phyloP scores from a whole-genome alignment of 92 coral and sea anemone genomes.

The Zoanthus sansibaricus region DNA sequence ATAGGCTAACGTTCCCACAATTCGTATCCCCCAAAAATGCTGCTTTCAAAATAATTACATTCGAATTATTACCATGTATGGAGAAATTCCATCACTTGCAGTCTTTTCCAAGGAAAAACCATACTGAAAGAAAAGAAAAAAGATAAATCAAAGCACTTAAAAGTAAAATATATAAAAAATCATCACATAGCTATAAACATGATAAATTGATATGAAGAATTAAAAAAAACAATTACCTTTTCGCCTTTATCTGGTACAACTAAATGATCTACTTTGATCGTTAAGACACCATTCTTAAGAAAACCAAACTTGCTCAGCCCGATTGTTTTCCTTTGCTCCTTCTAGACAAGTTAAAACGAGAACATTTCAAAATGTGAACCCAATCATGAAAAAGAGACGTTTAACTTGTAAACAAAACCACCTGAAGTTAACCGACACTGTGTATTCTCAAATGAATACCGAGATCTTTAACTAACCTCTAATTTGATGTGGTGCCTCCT shows the following conservation, averaged over 20 bases:
- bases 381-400: neutral
- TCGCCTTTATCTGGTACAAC: slow-evolving; percentile 30
- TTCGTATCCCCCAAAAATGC: neutral
- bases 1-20: too few relatives aligned
- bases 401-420: neutral
- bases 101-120: slow-evolving; percentile 96
- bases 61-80: slow-evolving; percentile 82
- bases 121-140: slow-evolving; percentile 60
- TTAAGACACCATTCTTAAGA: slow-evolving; percentile 75
- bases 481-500: slow-evolving; percentile 55
- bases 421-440: neutral
- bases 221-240: neutral
- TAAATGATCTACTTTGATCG: slow-evolving; percentile 69
- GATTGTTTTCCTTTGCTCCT: slow-evolving; percentile 79
- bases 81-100: slow-evolving; percentile 95
- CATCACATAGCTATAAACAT: neutral
- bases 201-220: neutral
- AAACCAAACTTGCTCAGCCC: slow-evolving; percentile 91
- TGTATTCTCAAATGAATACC: neutral
- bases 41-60: neutral
- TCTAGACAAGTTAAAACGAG: slow-evolving; percentile 55
- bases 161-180: neutral
- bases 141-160: neutral
- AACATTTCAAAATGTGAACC: slow-evolving; percentile 1
- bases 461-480: slow-evolving; percentile 37